Base-by-base conservation (phyloP, 1,140 invertebrate species). In the Odontomachus brunneus region DNA sequence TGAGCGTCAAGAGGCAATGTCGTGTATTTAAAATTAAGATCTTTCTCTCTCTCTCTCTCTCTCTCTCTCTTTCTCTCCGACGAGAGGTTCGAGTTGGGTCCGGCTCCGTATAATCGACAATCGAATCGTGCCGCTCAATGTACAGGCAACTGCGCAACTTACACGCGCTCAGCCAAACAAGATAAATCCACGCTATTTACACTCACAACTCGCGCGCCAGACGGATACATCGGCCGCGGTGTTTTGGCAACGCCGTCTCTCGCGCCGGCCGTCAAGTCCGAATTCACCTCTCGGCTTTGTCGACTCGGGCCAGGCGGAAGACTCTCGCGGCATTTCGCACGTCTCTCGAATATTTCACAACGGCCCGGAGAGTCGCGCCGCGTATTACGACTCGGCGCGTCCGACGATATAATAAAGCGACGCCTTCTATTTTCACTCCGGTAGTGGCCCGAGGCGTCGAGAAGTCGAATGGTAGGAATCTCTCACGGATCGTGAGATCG, bases 401-500 rank as follows among this genome's bases (percentile, higher is more conserved):
- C 17, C 59, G 22, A 49, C 59, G 29, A 76, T 82, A 83, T 81
- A 67, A 80, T 80, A 76, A 78, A 81, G 74, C 48, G 62, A 83
- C 60, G 74, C 73, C 60, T 26, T 76, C 51, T 59, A 83, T 81
- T 66, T 83, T 76, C 72, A 49, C 78, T 62, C 44, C 22, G 11
- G 57, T 62, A 60, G 48, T 82, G 66, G 44, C 67, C 12, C 19
- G 69, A 48, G 51, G 65, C 75, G 24, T 44, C 49, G 84, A 73
- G 69, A 67, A 67, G 75, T 67, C 71, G 73, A 65, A 65, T 65
- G 59, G 49, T 60, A 76, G 78, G 53, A 88, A 80, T 80, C 75
- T 80, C 75, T 88, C 82, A 88, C 80, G 86, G 84, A 71, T 88
- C 88, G 88, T 89, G 88, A 89, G 88, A 89, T 88, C 88, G 84